Evolutionary conservation across 1,140 invertebrate genomes (phyloP), one percentile per base, ranked within the genome.

Genomic region (Pogonus chalceus): DNA sequence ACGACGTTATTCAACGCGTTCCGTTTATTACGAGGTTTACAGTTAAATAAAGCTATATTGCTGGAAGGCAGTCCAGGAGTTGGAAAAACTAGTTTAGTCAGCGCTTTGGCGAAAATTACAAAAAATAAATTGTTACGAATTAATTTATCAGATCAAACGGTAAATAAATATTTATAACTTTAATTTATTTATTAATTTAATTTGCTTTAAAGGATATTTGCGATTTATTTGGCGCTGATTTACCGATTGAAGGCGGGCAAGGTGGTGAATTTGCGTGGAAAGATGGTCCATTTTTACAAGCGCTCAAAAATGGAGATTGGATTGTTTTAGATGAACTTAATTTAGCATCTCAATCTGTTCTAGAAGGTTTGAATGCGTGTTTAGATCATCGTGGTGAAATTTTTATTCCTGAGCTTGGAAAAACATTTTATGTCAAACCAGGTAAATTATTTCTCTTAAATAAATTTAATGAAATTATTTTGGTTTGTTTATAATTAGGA

Each of bases 261-360:
- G 79, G 81, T 54, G 93, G 93, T 12, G 82, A 86, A 55, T 99
- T 99, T 78, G 80, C 82, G 7, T 99, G 97, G 91, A 80, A 87
- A 63, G 95, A 99, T 74, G 97, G 97, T 4, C 96, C 95, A 0
- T 82, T 99, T 55, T 71, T 99, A 16, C 84, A 84, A 56, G 97
- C 96, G 1, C 73, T 99, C 1, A 92, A 94, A 75, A 78, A 85
- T 48, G 90, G 92, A 1, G 79, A 92, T 62, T 99, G 97, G 97
- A 88, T 99, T 61, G 75, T 99, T 14, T 74, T 99, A n/a, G 97
- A 99, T 71, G 97, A 99, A 76, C 75, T 99, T 51, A 99, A 99
- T 78, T 75, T 99, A 54, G 96, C 97, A 0, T 96, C 95, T 0
- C 97, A 99, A 71, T 92, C 95, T 0, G 96, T 99, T 2, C 73